Conservation (phyloP, 2,888 invertebrate species). For the Scaptomyza polygonia region DNA sequence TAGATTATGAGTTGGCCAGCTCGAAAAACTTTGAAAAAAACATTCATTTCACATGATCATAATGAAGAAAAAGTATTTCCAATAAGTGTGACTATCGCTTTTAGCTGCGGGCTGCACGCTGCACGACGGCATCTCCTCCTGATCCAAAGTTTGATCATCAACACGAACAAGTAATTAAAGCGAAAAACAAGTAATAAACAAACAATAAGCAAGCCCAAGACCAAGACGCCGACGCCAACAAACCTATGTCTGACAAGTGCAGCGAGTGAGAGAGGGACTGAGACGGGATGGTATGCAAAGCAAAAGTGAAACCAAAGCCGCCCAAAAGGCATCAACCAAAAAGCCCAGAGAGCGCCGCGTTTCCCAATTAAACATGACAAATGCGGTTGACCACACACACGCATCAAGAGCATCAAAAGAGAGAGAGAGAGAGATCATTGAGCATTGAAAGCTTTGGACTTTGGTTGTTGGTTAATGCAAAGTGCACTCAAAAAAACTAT, state of each 20-base stretch:
- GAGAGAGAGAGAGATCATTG: slow-evolving; percentile 18
- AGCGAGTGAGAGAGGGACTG: too few species aligned
- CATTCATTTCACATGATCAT: slow-evolving; percentile 62
- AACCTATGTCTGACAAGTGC: slow-evolving; percentile 44
- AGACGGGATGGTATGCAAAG: slow-evolving; percentile 60
- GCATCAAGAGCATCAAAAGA: slow-evolving; percentile 18
- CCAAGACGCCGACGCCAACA: slow-evolving; percentile 67
- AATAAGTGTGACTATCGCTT: slow-evolving; percentile 82
- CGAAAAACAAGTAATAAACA: slow-evolving; percentile 78
- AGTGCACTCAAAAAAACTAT: slow-evolving; percentile 2
- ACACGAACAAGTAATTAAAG: slow-evolving; percentile 79
- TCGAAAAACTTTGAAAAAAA: slow-evolving; percentile 44
- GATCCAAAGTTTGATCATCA: slow-evolving; percentile 34
- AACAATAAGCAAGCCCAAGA: slow-evolving; percentile 65
- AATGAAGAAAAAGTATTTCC: slow-evolving; percentile 81
- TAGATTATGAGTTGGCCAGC: slow-evolving; percentile 64
- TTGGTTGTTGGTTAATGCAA: neutral
- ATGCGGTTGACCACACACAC: slow-evolving; percentile 81
- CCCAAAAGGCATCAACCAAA: slow-evolving; percentile 34
- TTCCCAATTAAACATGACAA: slow-evolving; percentile 81
- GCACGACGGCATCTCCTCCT: slow-evolving; percentile 24
- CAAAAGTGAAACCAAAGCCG: slow-evolving; percentile 65
- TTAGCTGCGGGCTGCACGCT: slow-evolving; percentile 67
- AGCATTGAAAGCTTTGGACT: slow-evolving; percentile 13
- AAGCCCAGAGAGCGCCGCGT: slow-evolving; percentile 53